Percentiles rank a stretch among this genome's conserved stretches.
Evolutionary conservation across 2,888 invertebrate genomes (phyloP).

Genomic region (Thyatira batis): DNA sequence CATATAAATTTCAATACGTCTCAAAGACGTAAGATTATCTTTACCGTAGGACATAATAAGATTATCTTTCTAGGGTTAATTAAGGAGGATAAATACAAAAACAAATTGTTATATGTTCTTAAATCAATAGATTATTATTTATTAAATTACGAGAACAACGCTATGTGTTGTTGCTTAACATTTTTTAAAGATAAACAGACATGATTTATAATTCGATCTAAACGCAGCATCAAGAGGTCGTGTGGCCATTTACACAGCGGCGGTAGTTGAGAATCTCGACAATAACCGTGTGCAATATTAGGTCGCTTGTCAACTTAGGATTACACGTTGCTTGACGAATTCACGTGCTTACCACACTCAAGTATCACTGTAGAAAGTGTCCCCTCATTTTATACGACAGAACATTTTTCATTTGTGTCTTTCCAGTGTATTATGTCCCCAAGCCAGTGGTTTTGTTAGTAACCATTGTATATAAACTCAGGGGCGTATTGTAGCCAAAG

Average conservation of each 20-base stretch:
- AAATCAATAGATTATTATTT: too few relatives aligned
- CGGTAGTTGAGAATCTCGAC: constrained; percentile 56
- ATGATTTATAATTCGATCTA: neutral
- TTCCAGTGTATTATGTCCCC: constrained; percentile 11
- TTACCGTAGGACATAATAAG: too few relatives aligned
- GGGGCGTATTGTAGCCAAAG: constrained; percentile 21
- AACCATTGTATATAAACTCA: constrained; percentile 15
- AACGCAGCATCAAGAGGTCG: constrained; percentile 34
- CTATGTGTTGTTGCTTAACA: too few relatives aligned
- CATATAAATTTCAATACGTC: too few relatives aligned
- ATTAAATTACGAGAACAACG: too few relatives aligned
- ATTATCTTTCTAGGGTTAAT: too few relatives aligned
- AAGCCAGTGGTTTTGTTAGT: neutral
- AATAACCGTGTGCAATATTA: constrained; percentile 56
- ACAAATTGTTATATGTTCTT: too few relatives aligned
- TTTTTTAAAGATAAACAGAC: neutral
- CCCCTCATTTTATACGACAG: constrained; percentile 23
- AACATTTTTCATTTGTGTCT: constrained; percentile 31
- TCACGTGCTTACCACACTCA: constrained; percentile 36
- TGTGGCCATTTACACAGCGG: constrained; percentile 51
- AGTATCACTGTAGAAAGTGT: constrained; percentile 15
- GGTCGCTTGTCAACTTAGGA: constrained; percentile 46
- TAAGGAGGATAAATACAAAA: too few relatives aligned
- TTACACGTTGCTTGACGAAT: constrained; percentile 46
- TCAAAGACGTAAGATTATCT: too few relatives aligned